Evolutionary conservation across 2,797 vertebrate species (phyloP).

Genomic region (Sebastes paucispinis): DNA sequence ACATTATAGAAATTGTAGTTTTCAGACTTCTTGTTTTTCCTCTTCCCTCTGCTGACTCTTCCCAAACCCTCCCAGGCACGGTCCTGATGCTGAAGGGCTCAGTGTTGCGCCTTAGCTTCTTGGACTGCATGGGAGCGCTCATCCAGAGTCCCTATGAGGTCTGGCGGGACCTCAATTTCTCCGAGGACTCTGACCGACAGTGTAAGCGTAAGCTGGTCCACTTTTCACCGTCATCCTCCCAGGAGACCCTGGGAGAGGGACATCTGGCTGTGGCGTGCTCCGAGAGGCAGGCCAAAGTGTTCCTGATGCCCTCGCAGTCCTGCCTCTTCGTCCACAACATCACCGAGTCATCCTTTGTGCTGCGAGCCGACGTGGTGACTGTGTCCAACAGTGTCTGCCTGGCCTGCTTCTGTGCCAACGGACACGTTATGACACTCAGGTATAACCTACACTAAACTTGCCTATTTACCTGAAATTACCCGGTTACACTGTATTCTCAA

Average conservation of each 20-base stretch:
- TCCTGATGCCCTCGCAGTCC: constrained; percentile 95
- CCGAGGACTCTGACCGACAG: constrained; percentile 88
- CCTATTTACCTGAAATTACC: background rate
- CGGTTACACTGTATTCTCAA: background rate
- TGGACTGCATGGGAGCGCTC: constrained; percentile 89
- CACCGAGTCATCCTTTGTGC: constrained; percentile 97
- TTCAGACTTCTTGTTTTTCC: background rate
- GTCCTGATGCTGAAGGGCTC: constrained; percentile 93
- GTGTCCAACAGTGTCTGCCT: constrained; percentile 92
- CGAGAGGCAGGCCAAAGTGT: constrained; percentile 98
- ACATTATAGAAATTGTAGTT: background rate
- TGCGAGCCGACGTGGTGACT: constrained; percentile 91
- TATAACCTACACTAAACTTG: constrained; percentile 54
- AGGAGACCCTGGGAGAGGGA: constrained; percentile 89
- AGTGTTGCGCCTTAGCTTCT: constrained; percentile 88
- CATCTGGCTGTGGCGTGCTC: constrained; percentile 96
- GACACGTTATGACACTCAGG: constrained; percentile 98
- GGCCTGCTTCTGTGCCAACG: constrained; percentile 98
- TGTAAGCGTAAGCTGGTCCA: constrained; percentile 91
- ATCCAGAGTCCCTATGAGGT: constrained; percentile 91
- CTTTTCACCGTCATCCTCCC: constrained; percentile 90
- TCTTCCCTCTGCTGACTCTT: background rate
- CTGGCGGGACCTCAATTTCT: constrained; percentile 89
- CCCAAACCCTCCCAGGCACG: constrained; percentile 78
- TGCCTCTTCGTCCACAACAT: constrained; percentile 98